A percentile compares a stretch with the other conserved stretches of the same genome.
Evolutionary conservation across 1,140 invertebrate species (phyloP).

Genomic region (Mesaphorura yosii): DNA sequence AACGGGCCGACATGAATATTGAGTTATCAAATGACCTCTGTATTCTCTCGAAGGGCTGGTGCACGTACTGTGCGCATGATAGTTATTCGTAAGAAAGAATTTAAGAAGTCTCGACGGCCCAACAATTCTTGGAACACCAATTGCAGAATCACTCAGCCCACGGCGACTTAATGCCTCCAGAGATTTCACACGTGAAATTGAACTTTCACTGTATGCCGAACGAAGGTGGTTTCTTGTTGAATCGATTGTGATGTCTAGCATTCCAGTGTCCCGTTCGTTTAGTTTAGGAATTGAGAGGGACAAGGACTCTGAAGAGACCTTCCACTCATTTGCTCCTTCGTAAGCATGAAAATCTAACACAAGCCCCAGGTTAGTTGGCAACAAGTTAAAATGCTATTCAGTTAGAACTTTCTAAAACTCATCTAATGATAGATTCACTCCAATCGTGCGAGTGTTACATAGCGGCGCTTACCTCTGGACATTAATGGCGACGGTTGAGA

Average conservation of each 20-base stretch:
- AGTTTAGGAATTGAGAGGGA: too few species aligned
- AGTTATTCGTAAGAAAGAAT: slow-evolving; percentile 19
- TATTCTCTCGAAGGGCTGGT: neutral
- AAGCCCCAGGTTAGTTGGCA: too few species aligned
- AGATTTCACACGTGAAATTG: slow-evolving; percentile 20
- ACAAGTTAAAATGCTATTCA: too few species aligned
- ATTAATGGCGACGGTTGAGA: slow-evolving; percentile 79
- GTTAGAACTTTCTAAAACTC: too few species aligned
- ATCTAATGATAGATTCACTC: too few species aligned
- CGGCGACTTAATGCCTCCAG: slow-evolving; percentile 27
- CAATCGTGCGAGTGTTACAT: too few species aligned
- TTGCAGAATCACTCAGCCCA: slow-evolving; percentile 26
- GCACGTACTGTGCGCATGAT: neutral
- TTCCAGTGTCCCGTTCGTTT: too few species aligned
- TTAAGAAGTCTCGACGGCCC: slow-evolving; percentile 29
- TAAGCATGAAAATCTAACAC: neutral
- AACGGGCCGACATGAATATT: too few species aligned
- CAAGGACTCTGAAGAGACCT: neutral
- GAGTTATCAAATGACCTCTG: too few species aligned
- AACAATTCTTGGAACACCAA: slow-evolving; percentile 22
- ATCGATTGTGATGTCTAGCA: too few species aligned
- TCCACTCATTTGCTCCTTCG: neutral
- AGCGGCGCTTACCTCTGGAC: slow-evolving; percentile 66
- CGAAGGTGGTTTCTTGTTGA: too few species aligned
- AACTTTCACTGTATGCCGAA: slow-evolving; percentile 26